A percentile compares a stretch with the other conserved stretches of the same genome.
phyloP scores from a whole-genome alignment of 2,888 invertebrate species.

The Epistrophe grossulariae region DNA sequence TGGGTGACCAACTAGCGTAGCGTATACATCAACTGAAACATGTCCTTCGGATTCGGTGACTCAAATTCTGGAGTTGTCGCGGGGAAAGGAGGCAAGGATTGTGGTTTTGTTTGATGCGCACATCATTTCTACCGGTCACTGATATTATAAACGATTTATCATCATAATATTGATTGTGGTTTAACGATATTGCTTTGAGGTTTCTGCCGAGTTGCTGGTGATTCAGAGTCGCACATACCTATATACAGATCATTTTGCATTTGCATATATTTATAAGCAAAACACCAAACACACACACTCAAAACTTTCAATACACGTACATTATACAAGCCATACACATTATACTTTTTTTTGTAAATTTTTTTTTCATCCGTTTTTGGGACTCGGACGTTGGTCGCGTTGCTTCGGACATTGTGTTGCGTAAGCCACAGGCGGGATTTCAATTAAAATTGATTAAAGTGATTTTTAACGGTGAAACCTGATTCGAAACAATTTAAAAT shows the following conservation, averaged over 20 bases:
- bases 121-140: conserved; percentile 30
- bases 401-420: background rate
- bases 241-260: conserved; percentile 29
- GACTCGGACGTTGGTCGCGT: background rate
- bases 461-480: conserved; percentile 53
- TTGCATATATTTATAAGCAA: background rate
- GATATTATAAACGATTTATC: conserved; percentile 64
- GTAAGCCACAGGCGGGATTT: conserved; percentile 69
- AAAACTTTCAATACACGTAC: background rate
- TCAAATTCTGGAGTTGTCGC: background rate
- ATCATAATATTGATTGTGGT: conserved; percentile 70
- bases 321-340: background rate
- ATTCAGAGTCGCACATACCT: conserved; percentile 21
- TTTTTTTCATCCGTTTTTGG: background rate
- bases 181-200: conserved; percentile 55
- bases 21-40: background rate
- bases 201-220: conserved; percentile 29
- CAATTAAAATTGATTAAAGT: conserved; percentile 71
- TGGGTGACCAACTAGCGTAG: background rate
- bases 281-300: background rate
- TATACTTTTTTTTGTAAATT: background rate
- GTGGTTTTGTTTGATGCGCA: conserved; percentile 57
- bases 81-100: background rate
- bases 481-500: conserved; percentile 58
- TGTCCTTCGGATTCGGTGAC: conserved; percentile 17